Conservation (phyloP, 2,113 vertebrate genomes). For the Solea senegalensis region DNA sequence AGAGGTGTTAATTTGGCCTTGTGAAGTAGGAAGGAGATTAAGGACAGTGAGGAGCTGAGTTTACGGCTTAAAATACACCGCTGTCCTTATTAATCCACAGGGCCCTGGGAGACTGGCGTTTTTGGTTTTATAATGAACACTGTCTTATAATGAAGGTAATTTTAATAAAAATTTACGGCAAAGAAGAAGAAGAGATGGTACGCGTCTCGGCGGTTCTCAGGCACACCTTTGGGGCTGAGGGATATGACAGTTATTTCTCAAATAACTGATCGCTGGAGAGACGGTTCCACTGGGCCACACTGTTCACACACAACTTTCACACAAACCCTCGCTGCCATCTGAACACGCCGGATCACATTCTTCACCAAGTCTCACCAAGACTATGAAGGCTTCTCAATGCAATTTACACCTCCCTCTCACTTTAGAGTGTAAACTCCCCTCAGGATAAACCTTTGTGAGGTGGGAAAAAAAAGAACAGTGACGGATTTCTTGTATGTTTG, state of each 20-base stretch:
- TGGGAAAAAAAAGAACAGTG: constrained; percentile 41
- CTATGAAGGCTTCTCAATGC: constrained; percentile 51
- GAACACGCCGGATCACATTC: constrained; percentile 39
- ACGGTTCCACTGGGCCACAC: constrained; percentile 34
- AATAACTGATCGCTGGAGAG: constrained; percentile 68
- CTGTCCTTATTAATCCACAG: constrained; percentile 87
- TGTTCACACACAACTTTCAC: constrained; percentile 53
- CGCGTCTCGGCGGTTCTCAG: constrained; percentile 65
- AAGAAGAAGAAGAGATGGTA: constrained; percentile 62
- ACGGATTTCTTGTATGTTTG: constrained; percentile 39
- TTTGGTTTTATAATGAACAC: constrained; percentile 86
- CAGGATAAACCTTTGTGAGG: constrained; percentile 51
- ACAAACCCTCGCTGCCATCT: constrained; percentile 29
- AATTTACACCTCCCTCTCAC: constrained; percentile 76
- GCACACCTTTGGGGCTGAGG: constrained; percentile 70
- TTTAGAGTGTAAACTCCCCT: constrained; percentile 64
- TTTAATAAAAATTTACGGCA: constrained; percentile 82
- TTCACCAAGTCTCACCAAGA: constrained; percentile 33
- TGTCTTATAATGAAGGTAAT: constrained; percentile 86
- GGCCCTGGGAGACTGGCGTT: constrained; percentile 82
- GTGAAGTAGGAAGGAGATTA: constrained; percentile 88
- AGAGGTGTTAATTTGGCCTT: constrained; percentile 89
- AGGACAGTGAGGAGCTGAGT: constrained; percentile 87
- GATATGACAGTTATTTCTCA: constrained; percentile 75
- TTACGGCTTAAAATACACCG: constrained; percentile 88